Conservation (phyloP, 2,888 invertebrate genomes). For the Orchesella flavescens region DNA sequence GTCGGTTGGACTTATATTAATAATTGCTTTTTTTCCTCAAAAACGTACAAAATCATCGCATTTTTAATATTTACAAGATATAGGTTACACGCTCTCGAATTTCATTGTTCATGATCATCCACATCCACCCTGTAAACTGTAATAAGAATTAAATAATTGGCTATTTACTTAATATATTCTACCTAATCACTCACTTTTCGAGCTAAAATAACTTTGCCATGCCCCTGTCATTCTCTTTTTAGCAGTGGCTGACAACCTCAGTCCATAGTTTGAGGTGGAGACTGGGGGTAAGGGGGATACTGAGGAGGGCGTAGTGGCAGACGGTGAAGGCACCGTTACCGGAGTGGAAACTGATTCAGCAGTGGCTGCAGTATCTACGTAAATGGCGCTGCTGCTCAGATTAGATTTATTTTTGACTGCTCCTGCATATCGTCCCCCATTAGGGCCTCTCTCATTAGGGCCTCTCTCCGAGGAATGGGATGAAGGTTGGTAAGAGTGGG, state of each 20-base stretch:
- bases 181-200: constrained; percentile 60
- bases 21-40: too few species aligned
- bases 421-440: constrained; percentile 61
- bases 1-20: too few species aligned
- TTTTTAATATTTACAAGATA: too few species aligned
- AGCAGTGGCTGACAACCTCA: constrained; percentile 69
- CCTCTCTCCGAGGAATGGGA: constrained; percentile 33
- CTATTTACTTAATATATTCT: constrained; percentile 35
- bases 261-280: constrained; percentile 67
- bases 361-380: constrained; percentile 65
- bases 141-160: constrained; percentile 59
- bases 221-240: constrained; percentile 69
- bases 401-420: constrained; percentile 67
- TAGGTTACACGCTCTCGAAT: too few species aligned
- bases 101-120: neutral
- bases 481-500: constrained; percentile 46
- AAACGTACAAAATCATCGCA: too few species aligned
- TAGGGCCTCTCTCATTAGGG: too few species aligned
- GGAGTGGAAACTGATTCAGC: constrained; percentile 64
- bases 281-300: constrained; percentile 54
- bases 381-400: constrained; percentile 65
- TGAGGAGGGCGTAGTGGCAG: constrained; percentile 48
- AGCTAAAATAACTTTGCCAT: constrained; percentile 69
- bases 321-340: constrained; percentile 58
- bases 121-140: constrained; percentile 14